Base-by-base conservation (phyloP, 2,113 vertebrate genomes). In the Prietella phreatophila region DNA sequence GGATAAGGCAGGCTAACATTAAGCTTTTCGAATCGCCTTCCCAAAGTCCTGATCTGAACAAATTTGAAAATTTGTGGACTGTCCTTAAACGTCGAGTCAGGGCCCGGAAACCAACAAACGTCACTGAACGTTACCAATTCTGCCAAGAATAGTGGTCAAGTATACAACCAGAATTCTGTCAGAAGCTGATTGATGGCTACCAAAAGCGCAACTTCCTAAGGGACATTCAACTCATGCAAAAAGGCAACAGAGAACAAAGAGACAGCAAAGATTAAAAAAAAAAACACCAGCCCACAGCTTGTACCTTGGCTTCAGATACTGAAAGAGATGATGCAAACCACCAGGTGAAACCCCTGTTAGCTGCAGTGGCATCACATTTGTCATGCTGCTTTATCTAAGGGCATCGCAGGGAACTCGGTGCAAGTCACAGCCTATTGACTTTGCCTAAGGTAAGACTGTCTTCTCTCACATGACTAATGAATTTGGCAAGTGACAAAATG, bases 361-460 rank as follows among this genome's bases (percentile, higher is more conserved):
- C 85, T 86, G 75, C 17, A 13, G 39, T 80, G 42, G 75, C 76
- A 86, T 47, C 39, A 50, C 58, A 86, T 81, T 80, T 25, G 73
- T 86, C 85, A 80, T 86, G 76, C 47, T 71, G 50, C 39, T 82
- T 87, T 87, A 87, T 71, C 47, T 86, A 53, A 67, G 76, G 11
- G 76, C 76, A 55, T 67, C 22, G 27, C n/a, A 39, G 42, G 27
- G n/a, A 11, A 33, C 8, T 13, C 14, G 10, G 42, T 42, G 33
- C 33, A 22, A 85, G 85, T 58, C 56, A 22, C 9, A 86, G 47
- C 61, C 76, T 65, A 50, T 80, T 86, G 75, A 86, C 85, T 86
- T 82, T 86, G 61, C 78, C 61, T 30, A 78, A 50, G 79, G 78
- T 71, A 69, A 69, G 11, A 56, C 20, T 19, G 30, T 71, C 47